Evolutionary conservation across 2,113 vertebrate species (phyloP).

Genomic region (Odocoileus virginianus): DNA sequence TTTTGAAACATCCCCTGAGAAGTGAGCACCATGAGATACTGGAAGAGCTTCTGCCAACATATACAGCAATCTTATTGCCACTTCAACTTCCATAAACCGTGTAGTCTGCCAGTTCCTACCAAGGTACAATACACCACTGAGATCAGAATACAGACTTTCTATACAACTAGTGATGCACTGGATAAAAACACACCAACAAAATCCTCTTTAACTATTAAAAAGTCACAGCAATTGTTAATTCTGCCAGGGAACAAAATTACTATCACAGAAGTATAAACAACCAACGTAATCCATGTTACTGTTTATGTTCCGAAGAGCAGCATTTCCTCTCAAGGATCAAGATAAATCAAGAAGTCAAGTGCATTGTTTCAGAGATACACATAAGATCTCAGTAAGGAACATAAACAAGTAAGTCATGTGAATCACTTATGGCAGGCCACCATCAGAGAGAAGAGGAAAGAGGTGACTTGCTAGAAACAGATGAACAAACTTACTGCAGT

Average conservation of each 20-base stretch:
- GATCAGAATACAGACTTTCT: neutral
- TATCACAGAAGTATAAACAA: neutral
- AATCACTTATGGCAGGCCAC: neutral
- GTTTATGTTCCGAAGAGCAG: neutral
- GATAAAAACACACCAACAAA: neutral
- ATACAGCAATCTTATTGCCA: constrained; percentile 94
- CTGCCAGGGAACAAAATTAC: neutral
- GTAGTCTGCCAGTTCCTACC: constrained; percentile 92
- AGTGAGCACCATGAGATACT: constrained; percentile 94
- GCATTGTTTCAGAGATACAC: neutral
- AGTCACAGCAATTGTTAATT: neutral
- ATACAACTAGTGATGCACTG: neutral
- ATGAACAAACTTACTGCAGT: constrained; percentile 87
- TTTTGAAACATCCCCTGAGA: constrained; percentile 94
- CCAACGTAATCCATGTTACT: neutral
- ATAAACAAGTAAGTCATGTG: neutral
- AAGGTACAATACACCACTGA: constrained; percentile 7
- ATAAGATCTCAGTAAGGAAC: neutral
- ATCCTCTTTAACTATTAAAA: neutral
- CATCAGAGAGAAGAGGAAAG: neutral
- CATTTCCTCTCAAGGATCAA: neutral
- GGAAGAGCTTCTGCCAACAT: constrained; percentile 98
- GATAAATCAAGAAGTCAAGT: neutral
- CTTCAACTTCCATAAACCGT: constrained; percentile 96
- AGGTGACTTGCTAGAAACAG: neutral